Evolutionary conservation across 2,888 invertebrate species (phyloP).

Genomic region (Zygogramma bicolorata): DNA sequence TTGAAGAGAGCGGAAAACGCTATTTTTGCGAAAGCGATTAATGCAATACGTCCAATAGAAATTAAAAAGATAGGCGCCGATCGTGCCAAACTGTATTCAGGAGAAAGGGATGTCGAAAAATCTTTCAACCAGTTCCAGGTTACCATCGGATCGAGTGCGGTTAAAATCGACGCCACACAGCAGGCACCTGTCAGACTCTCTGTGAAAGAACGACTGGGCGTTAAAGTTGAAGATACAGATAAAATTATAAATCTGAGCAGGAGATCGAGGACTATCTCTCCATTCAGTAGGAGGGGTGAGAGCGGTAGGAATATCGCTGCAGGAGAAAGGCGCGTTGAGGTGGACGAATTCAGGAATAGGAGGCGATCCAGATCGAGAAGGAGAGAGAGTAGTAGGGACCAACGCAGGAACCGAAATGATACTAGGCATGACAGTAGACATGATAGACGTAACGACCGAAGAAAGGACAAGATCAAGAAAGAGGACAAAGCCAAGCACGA

Average conservation of each 20-base stretch:
- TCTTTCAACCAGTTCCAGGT: slow-evolving; percentile 22
- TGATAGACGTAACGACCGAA: slow-evolving; percentile 45
- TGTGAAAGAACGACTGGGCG: slow-evolving; percentile 84
- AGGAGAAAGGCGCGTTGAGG: slow-evolving; percentile 60
- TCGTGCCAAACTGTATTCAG: slow-evolving; percentile 75
- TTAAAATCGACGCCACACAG: slow-evolving; percentile 35
- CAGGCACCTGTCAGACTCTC: slow-evolving; percentile 75
- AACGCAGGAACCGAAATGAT: slow-evolving; percentile 60
- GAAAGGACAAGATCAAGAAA: slow-evolving; percentile 36
- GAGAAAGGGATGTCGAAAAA: slow-evolving; percentile 59
- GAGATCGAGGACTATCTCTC: slow-evolving; percentile 67
- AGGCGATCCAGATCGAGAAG: slow-evolving; percentile 57
- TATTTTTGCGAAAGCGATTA: slow-evolving; percentile 89
- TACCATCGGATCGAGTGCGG: not conserved
- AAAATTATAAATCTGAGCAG: slow-evolving; percentile 70
- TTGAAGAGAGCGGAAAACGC: slow-evolving; percentile 92
- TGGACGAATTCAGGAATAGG: slow-evolving; percentile 55
- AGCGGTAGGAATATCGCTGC: slow-evolving; percentile 59
- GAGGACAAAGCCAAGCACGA: slow-evolving; percentile 45
- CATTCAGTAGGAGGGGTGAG: slow-evolving; percentile 65
- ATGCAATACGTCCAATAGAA: slow-evolving; percentile 80
- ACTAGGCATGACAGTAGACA: slow-evolving; percentile 58
- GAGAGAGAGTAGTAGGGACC: slow-evolving; percentile 49
- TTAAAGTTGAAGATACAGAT: slow-evolving; percentile 76
- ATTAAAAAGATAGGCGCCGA: slow-evolving; percentile 80